Conservation (phyloP, 2,797 vertebrate genomes). For the Luscinia luscinia region DNA sequence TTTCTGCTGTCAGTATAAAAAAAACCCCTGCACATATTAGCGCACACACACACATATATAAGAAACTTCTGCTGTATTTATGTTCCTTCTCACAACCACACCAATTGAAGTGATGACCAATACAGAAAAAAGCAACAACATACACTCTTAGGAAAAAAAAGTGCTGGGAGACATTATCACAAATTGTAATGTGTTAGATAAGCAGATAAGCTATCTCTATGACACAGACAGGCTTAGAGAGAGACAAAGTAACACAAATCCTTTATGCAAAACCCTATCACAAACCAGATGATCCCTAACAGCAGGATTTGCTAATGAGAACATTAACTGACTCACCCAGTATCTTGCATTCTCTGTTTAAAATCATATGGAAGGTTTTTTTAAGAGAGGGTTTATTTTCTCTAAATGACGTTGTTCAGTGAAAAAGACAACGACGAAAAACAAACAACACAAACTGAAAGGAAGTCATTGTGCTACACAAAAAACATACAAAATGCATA, state of each 20-base stretch:
- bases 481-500: not conserved
- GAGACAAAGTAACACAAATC: constrained; percentile 4
- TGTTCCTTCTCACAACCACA: not conserved
- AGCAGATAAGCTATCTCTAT: constrained; percentile 26
- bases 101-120: not conserved
- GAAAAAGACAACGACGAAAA: not conserved
- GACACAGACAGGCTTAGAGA: constrained; percentile 10
- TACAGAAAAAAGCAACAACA: not conserved
- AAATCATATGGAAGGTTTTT: not conserved
- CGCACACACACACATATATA: not conserved
- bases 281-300: constrained; percentile 13
- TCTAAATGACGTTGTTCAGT: not conserved
- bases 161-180: not conserved
- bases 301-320: constrained; percentile 46
- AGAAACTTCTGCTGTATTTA: not conserved
- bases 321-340: not conserved
- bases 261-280: not conserved
- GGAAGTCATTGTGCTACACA: not conserved
- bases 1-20: constrained; percentile 24
- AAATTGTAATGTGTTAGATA: constrained; percentile 1
- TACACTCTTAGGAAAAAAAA: not conserved
- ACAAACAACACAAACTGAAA: not conserved
- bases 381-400: not conserved
- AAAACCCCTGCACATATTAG: not conserved
- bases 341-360: not conserved